Conservation (phyloP, 1,140 invertebrate genomes). For the Nephotettix cincticeps region DNA sequence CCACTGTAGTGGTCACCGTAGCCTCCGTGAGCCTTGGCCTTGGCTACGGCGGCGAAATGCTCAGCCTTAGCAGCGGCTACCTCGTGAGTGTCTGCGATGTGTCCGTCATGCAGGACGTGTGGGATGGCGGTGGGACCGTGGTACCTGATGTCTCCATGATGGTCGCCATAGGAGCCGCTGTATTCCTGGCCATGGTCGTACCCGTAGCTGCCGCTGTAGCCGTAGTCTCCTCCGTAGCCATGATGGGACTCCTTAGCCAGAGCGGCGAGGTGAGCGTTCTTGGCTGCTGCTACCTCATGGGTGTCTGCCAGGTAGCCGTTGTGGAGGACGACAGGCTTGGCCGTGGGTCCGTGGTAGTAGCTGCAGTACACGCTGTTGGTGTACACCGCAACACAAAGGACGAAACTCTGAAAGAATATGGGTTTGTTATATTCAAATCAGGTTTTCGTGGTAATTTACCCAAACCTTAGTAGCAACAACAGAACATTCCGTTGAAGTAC, state of each 20-base stretch:
- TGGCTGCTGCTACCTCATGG: conserved; percentile 37
- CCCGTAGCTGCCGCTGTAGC: conserved; percentile 20
- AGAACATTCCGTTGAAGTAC: too few species aligned
- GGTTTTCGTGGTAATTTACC: too few species aligned
- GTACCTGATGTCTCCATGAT: conserved; percentile 4
- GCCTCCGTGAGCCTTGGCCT: background rate
- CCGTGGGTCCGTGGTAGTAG: conserved; percentile 18
- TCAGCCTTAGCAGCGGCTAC: conserved; percentile 37
- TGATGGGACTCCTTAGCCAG: conserved; percentile 28
- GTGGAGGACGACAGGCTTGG: background rate
- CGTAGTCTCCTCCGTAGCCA: too few species aligned
- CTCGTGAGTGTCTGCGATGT: conserved; percentile 32
- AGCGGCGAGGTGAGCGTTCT: conserved; percentile 33
- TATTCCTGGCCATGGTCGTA: background rate
- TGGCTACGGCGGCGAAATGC: conserved; percentile 30
- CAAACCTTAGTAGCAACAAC: too few species aligned
- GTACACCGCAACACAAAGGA: too few species aligned
- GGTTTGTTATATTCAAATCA: too few species aligned
- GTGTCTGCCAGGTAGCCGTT: conserved; percentile 32
- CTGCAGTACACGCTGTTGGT: background rate
- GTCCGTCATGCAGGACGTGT: conserved; percentile 24
- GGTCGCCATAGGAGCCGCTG: too few species aligned
- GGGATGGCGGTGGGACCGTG: conserved; percentile 20
- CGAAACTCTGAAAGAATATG: too few species aligned
- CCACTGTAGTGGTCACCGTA: background rate